These are phyloP conservation scores for Gryllus longicercus DNA, from an alignment of 2,888 invertebrate genomes.

Conservation along the genomic window DNA sequence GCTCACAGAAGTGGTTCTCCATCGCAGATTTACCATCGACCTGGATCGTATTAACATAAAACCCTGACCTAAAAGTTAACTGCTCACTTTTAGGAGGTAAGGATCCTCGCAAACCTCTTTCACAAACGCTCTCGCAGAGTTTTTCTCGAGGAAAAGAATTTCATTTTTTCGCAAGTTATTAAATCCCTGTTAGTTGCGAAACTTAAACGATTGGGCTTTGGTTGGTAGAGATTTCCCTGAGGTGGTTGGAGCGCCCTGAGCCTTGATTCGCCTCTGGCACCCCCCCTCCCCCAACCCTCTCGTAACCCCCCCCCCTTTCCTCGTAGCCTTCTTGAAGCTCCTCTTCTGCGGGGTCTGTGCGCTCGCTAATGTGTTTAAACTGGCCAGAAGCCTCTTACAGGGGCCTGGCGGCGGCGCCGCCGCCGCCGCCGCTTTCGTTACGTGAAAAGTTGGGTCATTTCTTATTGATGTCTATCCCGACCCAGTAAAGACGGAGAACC, in stretches of 20 bases:
- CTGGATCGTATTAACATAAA: background rate
- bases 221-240: background rate
- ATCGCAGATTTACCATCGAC: too few relatives aligned
- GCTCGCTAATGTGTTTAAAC: slow-evolving; percentile 17
- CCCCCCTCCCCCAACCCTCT: too few relatives aligned
- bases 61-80: background rate
- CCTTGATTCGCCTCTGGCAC: too few relatives aligned
- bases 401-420: background rate
- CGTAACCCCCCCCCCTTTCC: background rate
- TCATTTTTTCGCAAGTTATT: background rate
- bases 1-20: too few relatives aligned
- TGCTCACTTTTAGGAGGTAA: background rate
- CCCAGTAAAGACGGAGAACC: background rate
- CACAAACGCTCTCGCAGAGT: background rate
- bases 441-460: background rate
- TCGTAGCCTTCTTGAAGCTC: background rate
- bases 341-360: background rate
- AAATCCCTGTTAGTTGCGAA: slow-evolving; percentile 10
- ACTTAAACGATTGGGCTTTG: background rate
- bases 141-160: background rate
- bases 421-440: background rate
- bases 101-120: background rate
- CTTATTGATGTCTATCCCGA: background rate
- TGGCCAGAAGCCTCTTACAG: background rate
- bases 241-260: background rate